Evolutionary conservation across 2,888 invertebrate species (phyloP).

Genomic region (Neoitamus cyanurus): DNA sequence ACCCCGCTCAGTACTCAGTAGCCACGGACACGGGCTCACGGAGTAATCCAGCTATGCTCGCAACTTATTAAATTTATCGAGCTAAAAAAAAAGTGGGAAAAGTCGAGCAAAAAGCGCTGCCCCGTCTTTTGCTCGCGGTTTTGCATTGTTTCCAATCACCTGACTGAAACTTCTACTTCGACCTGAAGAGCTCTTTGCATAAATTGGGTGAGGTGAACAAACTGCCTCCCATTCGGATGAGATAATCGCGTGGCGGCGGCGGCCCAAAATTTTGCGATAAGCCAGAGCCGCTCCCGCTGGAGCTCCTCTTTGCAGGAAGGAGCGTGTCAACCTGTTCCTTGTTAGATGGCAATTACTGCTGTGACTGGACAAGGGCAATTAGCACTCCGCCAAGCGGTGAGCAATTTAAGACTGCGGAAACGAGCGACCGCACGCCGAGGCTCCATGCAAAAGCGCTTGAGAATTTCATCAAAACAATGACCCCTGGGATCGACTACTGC

Average conservation of each 20-base stretch:
- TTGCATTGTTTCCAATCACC: constrained; percentile 1
- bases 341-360: neutral
- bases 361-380: neutral
- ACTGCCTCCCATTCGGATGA: neutral
- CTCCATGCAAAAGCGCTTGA: neutral
- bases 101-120: neutral
- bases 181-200: neutral
- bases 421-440: too few species aligned
- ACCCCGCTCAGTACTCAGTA: too few species aligned
- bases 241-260: neutral
- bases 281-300: neutral
- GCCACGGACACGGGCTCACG: too few species aligned
- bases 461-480: neutral
- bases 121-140: neutral
- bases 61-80: neutral
- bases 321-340: neutral
- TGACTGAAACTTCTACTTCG: neutral
- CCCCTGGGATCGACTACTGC: neutral
- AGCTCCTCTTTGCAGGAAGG: neutral
- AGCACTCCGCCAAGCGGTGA: neutral
- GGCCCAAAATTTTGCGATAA: neutral
- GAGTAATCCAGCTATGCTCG: neutral
- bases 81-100: neutral
- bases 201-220: neutral
- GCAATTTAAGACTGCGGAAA: neutral